Conservation (phyloP, 2,113 vertebrate genomes). For the Tupaia tana region DNA sequence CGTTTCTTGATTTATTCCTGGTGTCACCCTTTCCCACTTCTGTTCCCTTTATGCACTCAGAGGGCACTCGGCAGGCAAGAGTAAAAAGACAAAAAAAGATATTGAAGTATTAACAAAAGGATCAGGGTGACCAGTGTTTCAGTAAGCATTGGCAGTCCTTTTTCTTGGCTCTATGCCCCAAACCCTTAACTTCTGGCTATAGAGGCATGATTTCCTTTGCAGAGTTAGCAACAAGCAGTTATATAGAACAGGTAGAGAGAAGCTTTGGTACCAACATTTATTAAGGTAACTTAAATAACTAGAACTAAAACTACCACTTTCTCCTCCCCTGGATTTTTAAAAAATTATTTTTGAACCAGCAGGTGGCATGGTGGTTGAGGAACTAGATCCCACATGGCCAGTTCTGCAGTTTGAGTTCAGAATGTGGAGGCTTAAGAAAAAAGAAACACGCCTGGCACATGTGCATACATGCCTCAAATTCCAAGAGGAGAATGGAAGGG, state of each 20-base stretch:
- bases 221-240: background rate
- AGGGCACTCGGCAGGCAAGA: background rate
- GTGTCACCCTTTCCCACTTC: background rate
- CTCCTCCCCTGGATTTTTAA: background rate
- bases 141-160: background rate
- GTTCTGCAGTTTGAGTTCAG: too few relatives aligned
- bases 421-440: too few relatives aligned
- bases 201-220: background rate
- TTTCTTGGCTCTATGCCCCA: background rate
- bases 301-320: background rate
- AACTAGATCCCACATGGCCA: too few relatives aligned
- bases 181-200: background rate
- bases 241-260: background rate
- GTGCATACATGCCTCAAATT: too few relatives aligned
- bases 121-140: background rate
- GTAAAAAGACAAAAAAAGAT: conserved; percentile 38
- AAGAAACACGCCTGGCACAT: too few relatives aligned
- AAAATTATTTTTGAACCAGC: too few relatives aligned
- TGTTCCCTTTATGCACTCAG: background rate
- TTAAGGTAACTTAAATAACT: background rate
- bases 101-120: conserved; percentile 31
- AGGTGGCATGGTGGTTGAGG: too few relatives aligned
- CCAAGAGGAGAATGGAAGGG: too few relatives aligned
- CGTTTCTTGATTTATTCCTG: background rate
- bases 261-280: background rate